Evolutionary conservation across 1,140 invertebrate genomes (phyloP).

Genomic region (Tetraneura akinire): DNA sequence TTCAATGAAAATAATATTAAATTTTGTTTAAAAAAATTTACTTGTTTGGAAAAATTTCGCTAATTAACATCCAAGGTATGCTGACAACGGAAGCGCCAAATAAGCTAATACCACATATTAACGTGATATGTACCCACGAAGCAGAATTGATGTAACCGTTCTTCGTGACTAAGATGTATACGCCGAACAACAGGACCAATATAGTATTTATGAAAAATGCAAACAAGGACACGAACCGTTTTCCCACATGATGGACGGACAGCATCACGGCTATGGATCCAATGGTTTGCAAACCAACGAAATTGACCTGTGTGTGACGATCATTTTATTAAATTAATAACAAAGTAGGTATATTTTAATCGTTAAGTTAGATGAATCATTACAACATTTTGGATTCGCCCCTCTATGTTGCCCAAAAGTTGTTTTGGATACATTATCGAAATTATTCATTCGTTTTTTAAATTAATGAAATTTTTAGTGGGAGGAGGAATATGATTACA

Average conservation of each 20-base stretch:
- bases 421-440: too few species aligned
- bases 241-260: slow-evolving; percentile 36
- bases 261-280: slow-evolving; percentile 10
- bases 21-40: slow-evolving; percentile 38
- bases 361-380: too few species aligned
- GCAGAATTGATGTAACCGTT: neutral
- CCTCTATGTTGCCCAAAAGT: too few species aligned
- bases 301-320: neutral
- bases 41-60: slow-evolving; percentile 54
- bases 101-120: slow-evolving; percentile 50
- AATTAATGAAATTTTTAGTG: too few species aligned
- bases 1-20: too few species aligned
- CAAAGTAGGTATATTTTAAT: neutral
- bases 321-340: too few species aligned
- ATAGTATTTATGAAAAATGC: slow-evolving; percentile 1
- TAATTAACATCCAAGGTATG: slow-evolving; percentile 54
- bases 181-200: neutral
- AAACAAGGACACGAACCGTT: slow-evolving; percentile 34
- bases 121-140: slow-evolving; percentile 52
- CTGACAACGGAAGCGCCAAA: slow-evolving; percentile 50
- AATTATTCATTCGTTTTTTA: too few species aligned
- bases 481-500: too few species aligned
- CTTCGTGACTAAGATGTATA: slow-evolving; percentile 22
- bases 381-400: too few species aligned
- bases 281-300: neutral